A percentile compares a stretch with the other conserved stretches of the same genome.
Evolutionary conservation across 2,113 vertebrate species (phyloP).

Genomic region (Rhynchomys soricoides): DNA sequence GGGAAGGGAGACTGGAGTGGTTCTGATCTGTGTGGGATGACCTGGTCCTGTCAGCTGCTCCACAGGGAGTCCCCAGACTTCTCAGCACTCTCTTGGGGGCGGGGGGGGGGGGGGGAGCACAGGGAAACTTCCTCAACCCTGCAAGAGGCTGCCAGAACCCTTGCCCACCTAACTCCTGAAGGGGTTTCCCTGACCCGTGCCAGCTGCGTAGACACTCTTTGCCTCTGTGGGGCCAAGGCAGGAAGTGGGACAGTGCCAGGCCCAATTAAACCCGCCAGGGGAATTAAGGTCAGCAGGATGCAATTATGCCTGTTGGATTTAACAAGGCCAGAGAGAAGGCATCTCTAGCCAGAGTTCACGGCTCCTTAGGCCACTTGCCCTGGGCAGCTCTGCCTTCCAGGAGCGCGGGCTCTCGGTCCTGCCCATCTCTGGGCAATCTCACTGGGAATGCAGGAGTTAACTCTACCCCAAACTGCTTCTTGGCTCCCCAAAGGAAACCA

Average conservation of each 20-base stretch:
- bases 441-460: conserved; percentile 73
- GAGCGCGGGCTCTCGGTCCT: neutral
- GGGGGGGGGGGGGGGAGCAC: neutral
- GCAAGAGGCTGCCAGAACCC: conserved; percentile 56
- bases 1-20: neutral
- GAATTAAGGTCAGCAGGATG: conserved; percentile 82
- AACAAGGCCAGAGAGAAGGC: conserved; percentile 70
- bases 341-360: conserved; percentile 73
- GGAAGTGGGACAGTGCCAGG: conserved; percentile 70
- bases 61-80: neutral
- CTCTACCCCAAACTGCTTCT: conserved; percentile 8
- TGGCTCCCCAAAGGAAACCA: conserved; percentile 61
- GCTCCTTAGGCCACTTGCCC: conserved; percentile 75
- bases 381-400: conserved; percentile 62
- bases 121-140: conserved; percentile 20
- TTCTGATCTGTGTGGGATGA: neutral
- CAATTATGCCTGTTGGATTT: conserved; percentile 78
- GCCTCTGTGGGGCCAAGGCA: conserved; percentile 50
- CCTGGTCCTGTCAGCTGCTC: conserved; percentile 29
- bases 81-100: conserved; percentile 46
- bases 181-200: conserved; percentile 46
- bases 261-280: conserved; percentile 72
- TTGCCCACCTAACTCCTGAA: conserved; percentile 50
- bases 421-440: neutral
- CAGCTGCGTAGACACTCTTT: conserved; percentile 47